These are phyloP conservation scores for Ichneumoninae sp. DNA, from an alignment of 2,888 invertebrate genomes.

Conservation along the genomic window DNA sequence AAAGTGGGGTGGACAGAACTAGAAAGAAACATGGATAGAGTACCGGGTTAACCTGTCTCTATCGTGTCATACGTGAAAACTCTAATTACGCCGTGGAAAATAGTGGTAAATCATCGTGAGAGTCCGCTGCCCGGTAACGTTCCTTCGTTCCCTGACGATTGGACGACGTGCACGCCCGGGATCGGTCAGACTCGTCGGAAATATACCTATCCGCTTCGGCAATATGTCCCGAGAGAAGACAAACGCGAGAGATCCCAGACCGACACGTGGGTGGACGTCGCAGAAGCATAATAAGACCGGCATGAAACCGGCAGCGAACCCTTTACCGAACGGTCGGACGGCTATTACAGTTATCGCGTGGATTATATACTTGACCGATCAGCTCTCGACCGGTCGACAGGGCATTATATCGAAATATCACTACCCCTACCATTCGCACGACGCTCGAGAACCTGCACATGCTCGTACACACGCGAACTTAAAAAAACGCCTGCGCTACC, in stretches of 20 bases:
- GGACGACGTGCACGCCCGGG: slow-evolving; percentile 40
- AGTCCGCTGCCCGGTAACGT: slow-evolving; percentile 62
- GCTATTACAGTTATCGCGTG: slow-evolving; percentile 10
- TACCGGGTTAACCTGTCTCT: slow-evolving; percentile 42
- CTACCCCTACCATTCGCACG: background rate
- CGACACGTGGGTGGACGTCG: slow-evolving; percentile 2
- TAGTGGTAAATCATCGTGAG: slow-evolving; percentile 68
- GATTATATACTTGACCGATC: slow-evolving; percentile 34
- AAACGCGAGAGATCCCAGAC: background rate
- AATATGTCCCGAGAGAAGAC: background rate
- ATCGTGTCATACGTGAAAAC: slow-evolving; percentile 66
- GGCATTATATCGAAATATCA: slow-evolving; percentile 28
- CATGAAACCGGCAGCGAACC: slow-evolving; percentile 8
- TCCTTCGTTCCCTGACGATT: slow-evolving; percentile 37
- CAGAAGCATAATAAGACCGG: slow-evolving; percentile 19
- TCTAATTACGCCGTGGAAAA: slow-evolving; percentile 66
- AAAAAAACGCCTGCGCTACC: background rate
- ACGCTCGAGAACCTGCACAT: background rate
- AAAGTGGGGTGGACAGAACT: slow-evolving; percentile 30
- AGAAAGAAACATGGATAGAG: slow-evolving; percentile 51
- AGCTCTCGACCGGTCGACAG: slow-evolving; percentile 32
- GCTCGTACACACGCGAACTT: slow-evolving; percentile 1
- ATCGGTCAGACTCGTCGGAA: slow-evolving; percentile 14
- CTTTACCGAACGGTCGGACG: slow-evolving; percentile 20
- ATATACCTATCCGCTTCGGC: background rate